Evolutionary conservation across 2,113 vertebrate species (phyloP), one percentile per base, ranked within the genome.

Genomic region (Garra rufa): DNA sequence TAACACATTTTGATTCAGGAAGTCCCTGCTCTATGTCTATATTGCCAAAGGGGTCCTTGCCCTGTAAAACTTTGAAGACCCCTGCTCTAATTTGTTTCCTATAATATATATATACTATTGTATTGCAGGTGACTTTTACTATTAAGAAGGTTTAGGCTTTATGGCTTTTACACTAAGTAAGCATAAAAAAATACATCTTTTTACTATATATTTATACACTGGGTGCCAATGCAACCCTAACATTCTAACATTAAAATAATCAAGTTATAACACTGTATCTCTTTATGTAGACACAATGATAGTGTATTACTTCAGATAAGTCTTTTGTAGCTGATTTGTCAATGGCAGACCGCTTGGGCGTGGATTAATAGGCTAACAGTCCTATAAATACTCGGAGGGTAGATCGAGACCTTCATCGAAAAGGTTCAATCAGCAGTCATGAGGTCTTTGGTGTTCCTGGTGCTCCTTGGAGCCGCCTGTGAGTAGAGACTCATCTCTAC

Each of bases 391-490:
- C 65, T 38, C 26, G 6, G 17, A 17, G 38, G 43, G 34, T 46
- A 14, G 69, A 48, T 13, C 17, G 3, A 82, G 82, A 48, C 52
- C 14, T 38, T 28, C 76, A 78, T 52, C 24, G 6, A 76, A 82
- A 21, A 41, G 67, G 38, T 50, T 82, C 65, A 85, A 73, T 81
- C 67, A 89, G 83, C 86, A 92, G 92, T 80, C 89, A 94, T 94
- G 93, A 93, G 77, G 88, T 94, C 90, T 90, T 90, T 94, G 79
- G 87, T 95, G 48, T 91, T 95, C 0, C 30, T 93, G 91, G 90
- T 94, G 91, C 92, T 94, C 86, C 87, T 93, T n/a, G 91, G 92
- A 89, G 92, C 91, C 6, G 17, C 50, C 14, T 93, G 94, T 94
- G 83, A 55, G 84, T 81, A 26, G 9, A 71, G 21, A 59, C 28